Conservation (phyloP, 2,797 vertebrate genomes). For the Gallinago solitaria region DNA sequence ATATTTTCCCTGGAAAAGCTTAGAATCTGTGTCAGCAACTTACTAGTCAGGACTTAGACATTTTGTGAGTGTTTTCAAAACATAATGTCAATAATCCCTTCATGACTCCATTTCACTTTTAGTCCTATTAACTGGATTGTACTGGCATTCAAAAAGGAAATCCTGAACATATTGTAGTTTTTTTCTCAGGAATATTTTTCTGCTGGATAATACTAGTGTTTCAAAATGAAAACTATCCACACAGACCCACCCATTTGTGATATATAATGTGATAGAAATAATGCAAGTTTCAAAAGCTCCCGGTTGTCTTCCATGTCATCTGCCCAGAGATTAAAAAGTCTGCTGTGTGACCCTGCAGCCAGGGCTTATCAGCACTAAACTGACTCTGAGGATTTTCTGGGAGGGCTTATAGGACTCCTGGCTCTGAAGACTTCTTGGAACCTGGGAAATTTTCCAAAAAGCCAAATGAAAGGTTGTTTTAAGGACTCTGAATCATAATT, state of each 20-base stretch:
- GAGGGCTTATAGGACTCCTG: not conserved
- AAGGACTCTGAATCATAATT: not conserved
- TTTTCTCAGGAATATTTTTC: not conserved
- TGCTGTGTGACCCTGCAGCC: not conserved
- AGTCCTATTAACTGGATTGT: constrained; percentile 6
- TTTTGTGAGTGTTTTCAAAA: constrained; percentile 8
- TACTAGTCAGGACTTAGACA: not conserved
- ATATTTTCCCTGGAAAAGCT: not conserved
- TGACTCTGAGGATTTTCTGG: not conserved
- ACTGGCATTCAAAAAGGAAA: not conserved
- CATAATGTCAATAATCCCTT: constrained; percentile 26
- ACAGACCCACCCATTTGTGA: not conserved
- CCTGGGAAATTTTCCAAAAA: not conserved
- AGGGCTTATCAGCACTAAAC: not conserved
- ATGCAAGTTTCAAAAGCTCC: not conserved
- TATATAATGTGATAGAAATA: not conserved
- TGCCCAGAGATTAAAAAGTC: not conserved
- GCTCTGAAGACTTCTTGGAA: not conserved
- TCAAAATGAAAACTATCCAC: not conserved
- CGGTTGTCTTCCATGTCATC: not conserved
- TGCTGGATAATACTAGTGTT: not conserved
- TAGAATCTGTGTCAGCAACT: constrained; percentile 23
- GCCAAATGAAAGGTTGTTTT: not conserved
- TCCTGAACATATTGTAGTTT: not conserved
- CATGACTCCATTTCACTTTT: constrained; percentile 21